A percentile compares a stretch with the other conserved stretches of the same genome.
Conservation (phyloP, 53 echinoderm and acorn worm species). For the Astropecten irregularis region DNA sequence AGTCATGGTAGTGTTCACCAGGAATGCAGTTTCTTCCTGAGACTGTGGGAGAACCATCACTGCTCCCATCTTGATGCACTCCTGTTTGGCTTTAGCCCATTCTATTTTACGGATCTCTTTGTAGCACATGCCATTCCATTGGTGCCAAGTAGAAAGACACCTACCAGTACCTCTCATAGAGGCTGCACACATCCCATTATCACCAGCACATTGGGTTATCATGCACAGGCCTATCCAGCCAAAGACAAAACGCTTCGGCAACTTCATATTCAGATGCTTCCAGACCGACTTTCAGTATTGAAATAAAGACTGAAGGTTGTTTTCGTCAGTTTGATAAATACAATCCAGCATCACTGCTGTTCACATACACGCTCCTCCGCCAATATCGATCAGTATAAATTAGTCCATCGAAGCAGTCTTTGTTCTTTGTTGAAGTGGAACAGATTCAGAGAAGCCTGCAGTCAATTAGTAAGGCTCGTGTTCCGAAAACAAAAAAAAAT, state of each 20-base stretch:
- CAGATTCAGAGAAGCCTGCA: no score
- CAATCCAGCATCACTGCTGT: no score
- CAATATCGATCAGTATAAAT: no score
- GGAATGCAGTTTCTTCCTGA: not conserved
- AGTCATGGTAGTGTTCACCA: not conserved
- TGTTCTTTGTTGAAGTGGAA: no score
- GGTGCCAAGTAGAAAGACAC: conserved; percentile 1
- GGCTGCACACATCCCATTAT: not conserved
- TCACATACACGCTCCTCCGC: no score
- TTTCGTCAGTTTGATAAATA: no score
- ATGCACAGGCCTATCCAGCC: not conserved
- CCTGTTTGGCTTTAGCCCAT: not conserved
- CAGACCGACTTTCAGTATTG: no score
- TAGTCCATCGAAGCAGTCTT: no score
- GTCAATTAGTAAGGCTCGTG: no score
- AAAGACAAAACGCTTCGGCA: not conserved
- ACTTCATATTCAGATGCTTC: not conserved
- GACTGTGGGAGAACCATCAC: not conserved
- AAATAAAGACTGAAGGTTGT: no score
- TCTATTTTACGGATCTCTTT: not conserved
- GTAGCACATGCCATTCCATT: conserved; percentile 10
- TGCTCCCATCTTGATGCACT: conserved; percentile 5
- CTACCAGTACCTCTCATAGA: not conserved
- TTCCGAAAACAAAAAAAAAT: no score
- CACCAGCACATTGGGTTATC: not conserved